Conservation (phyloP, 2,888 invertebrate species). For the Rhamphomyia laevipes region DNA sequence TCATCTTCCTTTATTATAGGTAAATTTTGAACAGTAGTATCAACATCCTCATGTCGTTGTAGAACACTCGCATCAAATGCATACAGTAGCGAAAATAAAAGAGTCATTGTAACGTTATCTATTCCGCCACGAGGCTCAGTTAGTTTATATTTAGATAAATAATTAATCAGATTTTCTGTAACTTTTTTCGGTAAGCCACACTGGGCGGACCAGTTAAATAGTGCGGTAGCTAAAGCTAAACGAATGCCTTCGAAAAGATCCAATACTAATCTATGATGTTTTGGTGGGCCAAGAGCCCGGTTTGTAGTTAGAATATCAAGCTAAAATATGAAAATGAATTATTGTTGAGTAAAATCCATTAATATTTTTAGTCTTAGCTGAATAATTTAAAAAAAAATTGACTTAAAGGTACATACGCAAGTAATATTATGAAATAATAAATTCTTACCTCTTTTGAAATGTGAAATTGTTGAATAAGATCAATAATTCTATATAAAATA, state of each 20-base stretch:
- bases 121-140: slow-evolving; percentile 57
- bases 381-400: slow-evolving; percentile 7
- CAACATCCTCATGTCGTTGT: slow-evolving; percentile 63
- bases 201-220: slow-evolving; percentile 69
- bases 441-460: slow-evolving; percentile 42
- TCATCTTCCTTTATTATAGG: slow-evolving; percentile 51
- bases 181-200: slow-evolving; percentile 59
- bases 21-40: slow-evolving; percentile 54
- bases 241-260: slow-evolving; percentile 66
- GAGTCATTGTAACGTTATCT: slow-evolving; percentile 64
- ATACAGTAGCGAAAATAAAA: slow-evolving; percentile 74
- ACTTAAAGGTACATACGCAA: slow-evolving; percentile 1
- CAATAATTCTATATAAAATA: slow-evolving; percentile 49
- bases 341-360: too few relatives aligned
- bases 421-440: slow-evolving; percentile 5
- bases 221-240: slow-evolving; percentile 52
- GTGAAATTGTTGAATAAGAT: slow-evolving; percentile 45
- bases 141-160: slow-evolving; percentile 26
- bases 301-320: slow-evolving; percentile 71
- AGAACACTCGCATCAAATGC: slow-evolving; percentile 72
- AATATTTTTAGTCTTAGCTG: too few relatives aligned
- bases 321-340: too few relatives aligned
- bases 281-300: slow-evolving; percentile 76
- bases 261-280: slow-evolving; percentile 68
- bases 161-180: slow-evolving; percentile 47